A percentile compares a stretch with the other conserved stretches of the same genome.
These are phyloP conservation scores for Unio pictorum DNA, from an alignment of 2,888 invertebrate species.

Conservation along the genomic window DNA sequence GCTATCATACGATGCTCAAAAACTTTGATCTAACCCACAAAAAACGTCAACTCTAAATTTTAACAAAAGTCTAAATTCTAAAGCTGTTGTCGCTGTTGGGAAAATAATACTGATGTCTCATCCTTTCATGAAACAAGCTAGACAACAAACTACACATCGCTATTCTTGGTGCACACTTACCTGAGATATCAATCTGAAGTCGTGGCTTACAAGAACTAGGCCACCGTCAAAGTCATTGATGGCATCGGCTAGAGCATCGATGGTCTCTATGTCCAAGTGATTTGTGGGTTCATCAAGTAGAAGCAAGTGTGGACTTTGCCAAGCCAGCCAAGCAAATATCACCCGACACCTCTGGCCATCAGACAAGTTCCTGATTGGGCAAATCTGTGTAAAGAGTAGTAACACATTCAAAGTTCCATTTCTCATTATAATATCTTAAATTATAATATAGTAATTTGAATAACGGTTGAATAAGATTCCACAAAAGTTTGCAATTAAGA, in stretches of 20 bases:
- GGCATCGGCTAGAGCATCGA: slow-evolving; percentile 97
- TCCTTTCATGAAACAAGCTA: too few species aligned
- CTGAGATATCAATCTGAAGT: slow-evolving; percentile 98
- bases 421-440: too few species aligned
- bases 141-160: neutral
- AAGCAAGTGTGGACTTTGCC: slow-evolving; percentile 96
- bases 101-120: too few species aligned
- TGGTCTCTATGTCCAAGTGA: slow-evolving; percentile 79
- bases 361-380: slow-evolving; percentile 93
- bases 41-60: too few species aligned
- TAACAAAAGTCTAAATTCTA: too few species aligned
- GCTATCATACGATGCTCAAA: too few species aligned
- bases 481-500: too few species aligned
- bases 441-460: too few species aligned
- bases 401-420: too few species aligned
- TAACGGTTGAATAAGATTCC: too few species aligned
- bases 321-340: slow-evolving; percentile 98
- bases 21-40: too few species aligned
- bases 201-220: slow-evolving; percentile 99
- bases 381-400: slow-evolving; percentile 77
- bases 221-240: slow-evolving; percentile 99
- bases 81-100: too few species aligned
- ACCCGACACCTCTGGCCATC: slow-evolving; percentile 99
- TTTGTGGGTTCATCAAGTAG: slow-evolving; percentile 77
- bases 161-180: slow-evolving; percentile 73